Base-by-base conservation (phyloP, 2,888 invertebrate species). In the Deilephila elpenor region DNA sequence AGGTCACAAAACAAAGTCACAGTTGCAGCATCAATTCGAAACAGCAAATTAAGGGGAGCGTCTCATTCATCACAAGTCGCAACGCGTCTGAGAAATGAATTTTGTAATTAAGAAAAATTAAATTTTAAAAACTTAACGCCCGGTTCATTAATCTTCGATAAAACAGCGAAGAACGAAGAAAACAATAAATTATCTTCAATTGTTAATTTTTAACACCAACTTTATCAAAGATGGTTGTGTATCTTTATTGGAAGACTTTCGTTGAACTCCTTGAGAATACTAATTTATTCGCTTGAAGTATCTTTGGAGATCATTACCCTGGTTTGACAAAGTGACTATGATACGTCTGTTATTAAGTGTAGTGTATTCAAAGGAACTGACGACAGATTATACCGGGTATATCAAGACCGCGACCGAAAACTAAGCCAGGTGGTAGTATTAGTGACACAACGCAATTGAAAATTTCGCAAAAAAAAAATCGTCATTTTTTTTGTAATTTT, bases 81-180 rank as follows among this genome's bases (percentile, higher is more conserved):
- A 20, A 17, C 19, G 67, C 25, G 25, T 25, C 25, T 67, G 67
- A 67, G 25, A 51, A 51, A 67, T 67, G 67, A 17, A 20, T 67
- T 67, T 67, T 6, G 67, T 67, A 67, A 67, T 67, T 67, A 67
- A 51, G 67, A 67, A 51, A 67, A 25, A 67, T 67, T 67, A 51
- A 51, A 51, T 67, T 67, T 67, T 67, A 67, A 67, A 67, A 67
- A 51, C 25, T 67, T 67, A 20, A 25, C 51, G 51, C 67, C 17
- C 25, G 20, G 8, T 51, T 25, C 67, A 67, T 67, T 67, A 67
- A 67, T 67, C 67, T 67, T 17, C 44, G 25, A 67, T 51, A 67
- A 67, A 25, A 51, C 25, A 25, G 29, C 34, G 64, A 17, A 6
- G 44, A 11, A 25, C 51, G 56, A n/a, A 25, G 56, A 56, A n/a